Percentiles rank a stretch among this genome's conserved stretches.
Evolutionary conservation across 1,140 invertebrate genomes (phyloP).

Genomic region (Cataglyphis hispanica): DNA sequence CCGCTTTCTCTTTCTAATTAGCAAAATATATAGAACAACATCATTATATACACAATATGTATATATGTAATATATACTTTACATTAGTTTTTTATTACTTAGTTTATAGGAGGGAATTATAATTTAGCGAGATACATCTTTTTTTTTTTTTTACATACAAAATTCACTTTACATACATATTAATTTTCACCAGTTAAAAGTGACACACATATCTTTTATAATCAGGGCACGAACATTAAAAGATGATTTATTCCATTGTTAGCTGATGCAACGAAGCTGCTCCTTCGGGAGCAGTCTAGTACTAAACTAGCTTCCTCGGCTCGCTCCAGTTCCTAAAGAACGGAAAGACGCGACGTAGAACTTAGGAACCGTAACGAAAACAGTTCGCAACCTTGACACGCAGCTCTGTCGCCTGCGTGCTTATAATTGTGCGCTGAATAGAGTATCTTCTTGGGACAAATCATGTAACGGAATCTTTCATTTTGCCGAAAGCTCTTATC

Average conservation of each 20-base stretch:
- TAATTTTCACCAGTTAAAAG: slow-evolving; percentile 2
- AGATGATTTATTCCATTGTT: neutral
- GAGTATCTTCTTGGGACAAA: slow-evolving; percentile 18
- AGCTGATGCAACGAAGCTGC: slow-evolving; percentile 1
- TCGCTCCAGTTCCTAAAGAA: slow-evolving; percentile 65
- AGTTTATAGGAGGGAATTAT: neutral
- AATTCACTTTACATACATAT: neutral
- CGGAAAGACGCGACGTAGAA: slow-evolving; percentile 66
- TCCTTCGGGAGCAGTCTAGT: slow-evolving; percentile 38
- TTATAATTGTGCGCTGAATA: slow-evolving; percentile 57
- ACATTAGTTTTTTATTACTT: neutral
- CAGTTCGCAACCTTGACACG: slow-evolving; percentile 74
- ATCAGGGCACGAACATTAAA: neutral
- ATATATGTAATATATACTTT: neutral
- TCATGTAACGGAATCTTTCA: slow-evolving; percentile 58
- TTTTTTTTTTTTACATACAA: neutral
- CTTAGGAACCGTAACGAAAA: slow-evolving; percentile 74
- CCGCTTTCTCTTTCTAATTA: neutral
- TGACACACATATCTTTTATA: neutral
- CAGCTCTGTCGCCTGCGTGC: slow-evolving; percentile 59
- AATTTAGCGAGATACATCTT: neutral
- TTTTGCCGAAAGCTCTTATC: neutral
- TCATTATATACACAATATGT: neutral
- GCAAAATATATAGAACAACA: neutral
- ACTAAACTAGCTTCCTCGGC: slow-evolving; percentile 21